Percentiles rank a stretch among this genome's conserved stretches.
phyloP scores from a whole-genome alignment of 2,113 vertebrate genomes.

The Cricetomys ansorgei region DNA sequence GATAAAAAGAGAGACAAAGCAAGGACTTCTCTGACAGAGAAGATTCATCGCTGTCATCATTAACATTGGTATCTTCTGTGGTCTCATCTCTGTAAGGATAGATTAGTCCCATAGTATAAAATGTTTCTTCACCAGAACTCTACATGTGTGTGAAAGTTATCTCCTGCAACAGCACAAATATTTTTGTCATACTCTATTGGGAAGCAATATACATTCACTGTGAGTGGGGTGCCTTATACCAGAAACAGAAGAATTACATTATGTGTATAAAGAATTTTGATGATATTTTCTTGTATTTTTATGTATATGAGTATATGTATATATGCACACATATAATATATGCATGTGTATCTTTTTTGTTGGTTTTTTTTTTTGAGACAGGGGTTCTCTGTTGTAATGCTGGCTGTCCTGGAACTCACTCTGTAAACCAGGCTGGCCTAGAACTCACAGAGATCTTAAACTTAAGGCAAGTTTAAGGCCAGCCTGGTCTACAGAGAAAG shows the following conservation, averaged over 20 bases:
- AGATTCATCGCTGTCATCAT: neutral
- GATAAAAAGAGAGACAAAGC: neutral
- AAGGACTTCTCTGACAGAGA: neutral
- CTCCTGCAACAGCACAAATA: conserved; percentile 57
- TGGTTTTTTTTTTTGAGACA: no score
- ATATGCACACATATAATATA: no score
- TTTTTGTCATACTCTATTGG: conserved; percentile 52
- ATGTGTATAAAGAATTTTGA: conserved; percentile 24
- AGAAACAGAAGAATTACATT: neutral
- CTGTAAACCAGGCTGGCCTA: no score
- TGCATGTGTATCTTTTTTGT: no score
- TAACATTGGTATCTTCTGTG: neutral
- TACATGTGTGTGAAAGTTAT: conserved; percentile 62
- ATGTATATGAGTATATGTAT: neutral
- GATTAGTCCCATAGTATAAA: neutral
- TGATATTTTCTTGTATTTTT: neutral
- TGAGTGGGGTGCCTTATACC: neutral
- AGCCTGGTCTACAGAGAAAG: neutral
- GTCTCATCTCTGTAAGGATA: neutral
- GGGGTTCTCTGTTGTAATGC: no score
- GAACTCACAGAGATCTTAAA: no score
- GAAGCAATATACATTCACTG: conserved; percentile 63
- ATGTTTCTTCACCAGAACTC: neutral
- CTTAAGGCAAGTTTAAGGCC: neutral
- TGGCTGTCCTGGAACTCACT: no score